Conservation (phyloP, 2,888 invertebrate species). For the Cepaea hortensis region DNA sequence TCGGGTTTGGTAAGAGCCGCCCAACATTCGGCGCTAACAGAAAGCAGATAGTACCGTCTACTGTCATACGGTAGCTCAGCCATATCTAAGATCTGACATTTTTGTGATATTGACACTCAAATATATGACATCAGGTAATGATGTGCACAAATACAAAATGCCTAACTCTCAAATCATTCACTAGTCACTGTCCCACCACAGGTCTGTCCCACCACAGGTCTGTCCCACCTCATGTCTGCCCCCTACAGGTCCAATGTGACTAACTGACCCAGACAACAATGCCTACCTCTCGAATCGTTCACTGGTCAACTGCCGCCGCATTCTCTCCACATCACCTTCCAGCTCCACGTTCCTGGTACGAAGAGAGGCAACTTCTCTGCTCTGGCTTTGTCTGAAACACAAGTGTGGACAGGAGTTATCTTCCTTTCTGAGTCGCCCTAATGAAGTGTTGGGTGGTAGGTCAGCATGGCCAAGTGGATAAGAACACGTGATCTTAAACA, state of each 20-base stretch:
- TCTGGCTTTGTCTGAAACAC: conserved; percentile 73
- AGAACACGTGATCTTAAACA: too few relatives aligned
- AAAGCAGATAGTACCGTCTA: too few relatives aligned
- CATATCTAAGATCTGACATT: too few relatives aligned
- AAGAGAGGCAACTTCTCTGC: conserved; percentile 73
- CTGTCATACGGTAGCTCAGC: too few relatives aligned
- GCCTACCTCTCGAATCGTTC: conserved; percentile 76
- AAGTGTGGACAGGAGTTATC: not conserved
- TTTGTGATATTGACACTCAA: too few relatives aligned
- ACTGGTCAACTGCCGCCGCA: conserved; percentile 74
- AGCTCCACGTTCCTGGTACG: conserved; percentile 74
- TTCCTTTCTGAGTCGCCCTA: too few relatives aligned
- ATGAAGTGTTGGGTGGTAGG: too few relatives aligned
- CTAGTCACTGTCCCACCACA: not conserved
- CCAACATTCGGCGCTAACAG: too few relatives aligned
- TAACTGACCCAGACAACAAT: not conserved
- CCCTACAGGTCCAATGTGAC: not conserved
- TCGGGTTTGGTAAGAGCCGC: too few relatives aligned
- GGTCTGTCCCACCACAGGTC: not conserved
- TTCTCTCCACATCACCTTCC: conserved; percentile 75
- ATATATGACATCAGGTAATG: too few relatives aligned
- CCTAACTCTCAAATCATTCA: not conserved
- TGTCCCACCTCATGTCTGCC: not conserved
- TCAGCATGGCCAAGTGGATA: too few relatives aligned
- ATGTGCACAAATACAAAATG: not conserved